phyloP scores from a whole-genome alignment of 2,113 vertebrate species.

The Eulemur macaco region DNA sequence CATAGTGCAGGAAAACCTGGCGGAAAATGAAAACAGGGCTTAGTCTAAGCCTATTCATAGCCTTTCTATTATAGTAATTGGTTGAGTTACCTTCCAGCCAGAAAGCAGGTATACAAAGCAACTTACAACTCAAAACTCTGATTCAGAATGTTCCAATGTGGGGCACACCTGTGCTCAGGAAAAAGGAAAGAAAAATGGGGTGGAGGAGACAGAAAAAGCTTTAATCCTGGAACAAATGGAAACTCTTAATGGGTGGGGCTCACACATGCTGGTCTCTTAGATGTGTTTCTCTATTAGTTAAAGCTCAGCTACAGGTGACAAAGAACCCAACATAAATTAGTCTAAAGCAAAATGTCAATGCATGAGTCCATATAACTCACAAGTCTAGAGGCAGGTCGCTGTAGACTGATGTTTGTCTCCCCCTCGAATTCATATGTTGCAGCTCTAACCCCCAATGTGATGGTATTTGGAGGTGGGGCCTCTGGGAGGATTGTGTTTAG shows the following conservation, averaged over 20 bases:
- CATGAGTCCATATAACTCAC: background rate
- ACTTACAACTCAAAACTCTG: background rate
- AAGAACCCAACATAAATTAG: slow-evolving; percentile 17
- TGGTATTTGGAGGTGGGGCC: background rate
- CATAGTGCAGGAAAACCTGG: background rate
- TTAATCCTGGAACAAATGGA: slow-evolving; percentile 42
- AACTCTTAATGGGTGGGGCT: slow-evolving; percentile 9
- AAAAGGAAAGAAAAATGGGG: background rate
- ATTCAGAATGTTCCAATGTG: slow-evolving; percentile 6
- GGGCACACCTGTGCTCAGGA: slow-evolving; percentile 12
- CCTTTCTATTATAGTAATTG: slow-evolving; percentile 29
- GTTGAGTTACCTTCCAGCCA: background rate
- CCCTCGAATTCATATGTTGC: background rate
- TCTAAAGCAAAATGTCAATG: background rate
- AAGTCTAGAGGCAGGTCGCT: background rate
- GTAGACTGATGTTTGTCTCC: background rate
- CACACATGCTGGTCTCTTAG: background rate
- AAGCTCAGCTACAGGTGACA: background rate
- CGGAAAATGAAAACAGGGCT: slow-evolving; percentile 43
- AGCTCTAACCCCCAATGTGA: background rate
- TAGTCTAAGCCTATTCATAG: slow-evolving; percentile 35
- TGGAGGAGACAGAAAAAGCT: background rate
- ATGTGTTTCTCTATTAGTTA: slow-evolving; percentile 16
- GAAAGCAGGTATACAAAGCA: slow-evolving; percentile 31
- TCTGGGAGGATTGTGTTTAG: background rate